A percentile compares a stretch with the other conserved stretches of the same genome.
Conservation (phyloP, 1,140 invertebrate genomes). For the Drosophila watanabei region DNA sequence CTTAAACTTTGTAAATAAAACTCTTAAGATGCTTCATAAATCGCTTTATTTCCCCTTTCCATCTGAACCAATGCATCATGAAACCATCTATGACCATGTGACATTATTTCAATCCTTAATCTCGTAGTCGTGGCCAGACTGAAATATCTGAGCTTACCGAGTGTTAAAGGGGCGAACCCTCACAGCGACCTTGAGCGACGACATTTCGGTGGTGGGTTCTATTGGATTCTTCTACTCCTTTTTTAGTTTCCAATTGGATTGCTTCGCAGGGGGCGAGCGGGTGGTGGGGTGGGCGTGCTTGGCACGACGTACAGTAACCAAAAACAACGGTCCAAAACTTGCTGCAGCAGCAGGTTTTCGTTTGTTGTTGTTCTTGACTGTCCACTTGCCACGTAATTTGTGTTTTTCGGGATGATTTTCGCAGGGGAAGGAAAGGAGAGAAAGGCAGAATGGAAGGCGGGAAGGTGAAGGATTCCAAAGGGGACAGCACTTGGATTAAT, state of each 20-base stretch:
- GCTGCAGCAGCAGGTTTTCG: conserved; percentile 40
- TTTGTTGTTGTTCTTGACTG: conserved; percentile 30
- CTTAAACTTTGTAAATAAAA: background rate
- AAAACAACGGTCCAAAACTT: conserved; percentile 25
- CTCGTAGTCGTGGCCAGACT: conserved; percentile 10
- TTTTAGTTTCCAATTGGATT: conserved; percentile 22
- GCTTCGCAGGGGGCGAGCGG: conserved; percentile 22
- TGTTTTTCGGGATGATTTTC: conserved; percentile 9
- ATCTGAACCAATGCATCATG: too few relatives aligned
- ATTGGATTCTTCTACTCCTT: conserved; percentile 51
- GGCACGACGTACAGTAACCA: conserved; percentile 44
- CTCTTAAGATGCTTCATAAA: background rate
- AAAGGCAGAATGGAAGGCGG: background rate
- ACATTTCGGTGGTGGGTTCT: conserved; percentile 86
- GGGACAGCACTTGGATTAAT: conserved; percentile 24
- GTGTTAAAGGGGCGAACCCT: conserved; percentile 89
- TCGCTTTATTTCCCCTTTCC: background rate
- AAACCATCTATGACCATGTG: background rate
- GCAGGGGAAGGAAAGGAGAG: conserved; percentile 4
- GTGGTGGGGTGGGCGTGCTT: conserved; percentile 27
- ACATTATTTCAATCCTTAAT: background rate
- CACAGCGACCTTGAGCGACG: conserved; percentile 90
- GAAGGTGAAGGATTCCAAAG: background rate
- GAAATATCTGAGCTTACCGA: conserved; percentile 86
- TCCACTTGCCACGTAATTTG: conserved; percentile 53